Evolutionary conservation across 2,888 invertebrate genomes (phyloP).

Genomic region (Lasioglossum lativentre): DNA sequence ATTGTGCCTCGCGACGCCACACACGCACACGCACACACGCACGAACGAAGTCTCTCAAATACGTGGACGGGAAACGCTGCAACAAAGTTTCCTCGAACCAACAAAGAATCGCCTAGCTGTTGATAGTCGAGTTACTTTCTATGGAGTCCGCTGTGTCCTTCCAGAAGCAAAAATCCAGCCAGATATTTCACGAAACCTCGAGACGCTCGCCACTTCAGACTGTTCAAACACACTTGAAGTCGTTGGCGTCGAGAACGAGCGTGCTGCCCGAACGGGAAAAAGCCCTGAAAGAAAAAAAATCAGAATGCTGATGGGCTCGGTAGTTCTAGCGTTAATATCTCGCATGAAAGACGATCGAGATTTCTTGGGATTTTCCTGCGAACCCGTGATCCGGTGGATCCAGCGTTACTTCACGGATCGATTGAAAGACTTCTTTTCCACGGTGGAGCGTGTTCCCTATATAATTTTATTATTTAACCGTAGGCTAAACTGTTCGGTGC

Average conservation of each 20-base stretch:
- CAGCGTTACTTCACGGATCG: neutral
- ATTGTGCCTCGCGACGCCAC: slow-evolving; percentile 8
- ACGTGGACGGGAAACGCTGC: neutral
- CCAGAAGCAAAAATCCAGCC: slow-evolving; percentile 10
- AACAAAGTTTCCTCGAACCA: neutral
- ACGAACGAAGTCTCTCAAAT: neutral
- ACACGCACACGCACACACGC: neutral
- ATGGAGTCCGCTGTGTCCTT: slow-evolving; percentile 18
- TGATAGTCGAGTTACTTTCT: neutral
- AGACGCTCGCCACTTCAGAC: slow-evolving; percentile 55
- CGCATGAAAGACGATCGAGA: neutral
- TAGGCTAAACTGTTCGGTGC: neutral
- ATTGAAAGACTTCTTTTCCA: neutral
- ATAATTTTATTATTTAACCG: slow-evolving; percentile 13
- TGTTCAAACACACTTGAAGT: slow-evolving; percentile 52
- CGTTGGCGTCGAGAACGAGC: slow-evolving; percentile 46
- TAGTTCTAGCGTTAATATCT: no score
- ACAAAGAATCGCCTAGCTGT: neutral
- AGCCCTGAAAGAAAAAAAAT: neutral
- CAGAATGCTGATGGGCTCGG: no score
- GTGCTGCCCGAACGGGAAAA: slow-evolving; percentile 34
- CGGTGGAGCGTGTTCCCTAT: neutral
- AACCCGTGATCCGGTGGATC: neutral
- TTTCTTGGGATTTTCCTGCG: neutral
- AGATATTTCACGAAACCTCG: slow-evolving; percentile 50